phyloP scores from a whole-genome alignment of 2,888 invertebrate species.

The Oxyteleia sp. region DNA sequence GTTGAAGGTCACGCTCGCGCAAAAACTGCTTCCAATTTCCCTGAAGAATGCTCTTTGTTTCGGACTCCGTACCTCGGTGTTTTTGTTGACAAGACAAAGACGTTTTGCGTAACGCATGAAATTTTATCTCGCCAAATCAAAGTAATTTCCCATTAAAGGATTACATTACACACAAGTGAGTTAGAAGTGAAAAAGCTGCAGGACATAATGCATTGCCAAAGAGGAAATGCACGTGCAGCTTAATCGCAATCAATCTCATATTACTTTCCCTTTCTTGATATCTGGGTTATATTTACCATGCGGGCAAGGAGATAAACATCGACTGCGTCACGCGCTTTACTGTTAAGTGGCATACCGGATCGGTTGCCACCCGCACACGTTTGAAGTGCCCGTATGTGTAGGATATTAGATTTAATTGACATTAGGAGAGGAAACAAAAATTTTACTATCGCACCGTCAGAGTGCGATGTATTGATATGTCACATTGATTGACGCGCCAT shows the following conservation, averaged over 20 bases:
- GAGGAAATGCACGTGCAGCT: conserved; percentile 68
- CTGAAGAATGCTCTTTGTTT: conserved; percentile 1
- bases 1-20: neutral
- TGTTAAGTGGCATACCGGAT: conserved; percentile 66
- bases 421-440: conserved; percentile 37
- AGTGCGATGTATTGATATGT: conserved; percentile 40
- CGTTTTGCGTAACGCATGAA: conserved; percentile 3
- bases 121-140: conserved; percentile 11
- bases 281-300: conserved; percentile 71
- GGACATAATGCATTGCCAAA: conserved; percentile 52
- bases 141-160: conserved; percentile 29
- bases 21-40: neutral
- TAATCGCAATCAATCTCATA: conserved; percentile 66
- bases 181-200: conserved; percentile 30
- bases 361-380: conserved; percentile 66
- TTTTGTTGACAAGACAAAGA: conserved; percentile 9
- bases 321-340: conserved; percentile 65
- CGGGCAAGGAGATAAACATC: conserved; percentile 68
- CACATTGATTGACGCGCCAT: conserved; percentile 46
- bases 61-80: neutral
- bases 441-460: neutral
- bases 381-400: conserved; percentile 55
- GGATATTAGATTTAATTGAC: conserved; percentile 51
- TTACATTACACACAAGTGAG: conserved; percentile 22
- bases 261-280: conserved; percentile 73